Evolutionary conservation across 2,113 vertebrate species (phyloP), one percentile per base, ranked within the genome.

Genomic region (Aythya baeri): DNA sequence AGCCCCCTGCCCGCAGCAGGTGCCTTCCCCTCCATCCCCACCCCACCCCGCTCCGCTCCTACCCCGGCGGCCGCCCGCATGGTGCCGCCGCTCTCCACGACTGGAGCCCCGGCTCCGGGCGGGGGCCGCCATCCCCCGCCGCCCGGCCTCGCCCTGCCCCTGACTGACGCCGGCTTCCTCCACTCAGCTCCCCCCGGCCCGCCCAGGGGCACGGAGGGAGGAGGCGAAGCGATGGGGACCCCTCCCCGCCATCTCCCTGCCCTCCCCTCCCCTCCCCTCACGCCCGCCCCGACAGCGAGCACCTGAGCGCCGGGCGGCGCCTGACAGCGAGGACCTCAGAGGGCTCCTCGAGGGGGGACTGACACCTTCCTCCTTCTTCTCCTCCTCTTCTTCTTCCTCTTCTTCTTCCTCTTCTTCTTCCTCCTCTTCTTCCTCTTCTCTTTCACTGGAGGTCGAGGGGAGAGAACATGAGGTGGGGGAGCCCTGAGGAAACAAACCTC

Each of bases 301-400:
- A 80, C 55, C 77, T 75, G 20, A 3, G 34, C 8, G 25, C 49
- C 4, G 2, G 13, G 0, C 4, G 9, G 75, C 11, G 70, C 3
- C 52, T 16, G 31, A 3, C 23, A 4, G 38, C 4, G 3, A 0
- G 4, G 78, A 27, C 0, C 3, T 10, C 41, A 0, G 0, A 6
- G 15, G 32, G 38, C 20, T 27, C n/a, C 32, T 18, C 22, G 49
- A 11, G 5, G 17, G 20, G 68, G 63, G 43, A 29, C 16, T 11
- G 8, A 41, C 36, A 7, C 34, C 15, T 49, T 50, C 8, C 43
- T 52, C 50, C 23, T 13, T 12, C 22, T 52, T 23, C 27, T 18
- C 14, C 20, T 46, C 8, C 43, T 22, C 49, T 4, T 22, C 49
- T 2, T 49, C 46, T 22, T 23, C 11, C 13, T 46, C 67, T 2